Evolutionary conservation across 2,888 invertebrate species (phyloP), one percentile per base, ranked within the genome.

Genomic region (Leptodirus hochenwartii): DNA sequence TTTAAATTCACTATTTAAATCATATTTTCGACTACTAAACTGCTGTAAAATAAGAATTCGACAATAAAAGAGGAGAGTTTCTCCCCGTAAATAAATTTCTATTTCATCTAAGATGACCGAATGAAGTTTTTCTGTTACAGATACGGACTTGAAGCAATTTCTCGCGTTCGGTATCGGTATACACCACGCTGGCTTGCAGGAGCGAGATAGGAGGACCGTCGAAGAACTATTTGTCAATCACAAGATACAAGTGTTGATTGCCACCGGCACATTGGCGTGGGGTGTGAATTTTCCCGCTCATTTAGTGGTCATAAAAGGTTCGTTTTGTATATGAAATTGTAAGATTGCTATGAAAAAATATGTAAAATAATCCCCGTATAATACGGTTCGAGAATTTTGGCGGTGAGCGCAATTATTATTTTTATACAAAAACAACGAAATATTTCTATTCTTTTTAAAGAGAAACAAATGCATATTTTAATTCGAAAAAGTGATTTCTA

Each of bases 211-310:
- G 24, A 78, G 69, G 47, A 71, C 78, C 2, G 87, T 90, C 0
- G 98, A 99, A 50, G 85, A 93, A 49, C 59, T 98, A 25, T 96
- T 93, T 54, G 76, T 88, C 16, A 80, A 87, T 54, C 81, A 85
- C 42, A 93, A 90, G 53, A 96, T 96, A 50, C 95, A 95, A 67
- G 73, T 96, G 4, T 59, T 98, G 13, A 80, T 98, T 38, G 90
- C 96, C 33, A 98, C 96, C 0, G 88, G 95, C 3, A 98, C 98
- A 0, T 56, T 98, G 17, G 98, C 98, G 0, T 99, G 98, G 98
- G 98, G 98, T 17, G 95, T 99, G 5, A 99, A 99, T 59, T 82
- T 98, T 49, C 98, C 98, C 2, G 96, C 98, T 0, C 95, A 96
- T 56, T 57, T 95, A 28, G 95, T 99, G 0, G 79, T 98, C n/a